A percentile compares a stretch with the other conserved stretches of the same genome.
These are phyloP conservation scores for Amblyjoppa proteus DNA, from an alignment of 2,888 invertebrate genomes.

Conservation along the genomic window DNA sequence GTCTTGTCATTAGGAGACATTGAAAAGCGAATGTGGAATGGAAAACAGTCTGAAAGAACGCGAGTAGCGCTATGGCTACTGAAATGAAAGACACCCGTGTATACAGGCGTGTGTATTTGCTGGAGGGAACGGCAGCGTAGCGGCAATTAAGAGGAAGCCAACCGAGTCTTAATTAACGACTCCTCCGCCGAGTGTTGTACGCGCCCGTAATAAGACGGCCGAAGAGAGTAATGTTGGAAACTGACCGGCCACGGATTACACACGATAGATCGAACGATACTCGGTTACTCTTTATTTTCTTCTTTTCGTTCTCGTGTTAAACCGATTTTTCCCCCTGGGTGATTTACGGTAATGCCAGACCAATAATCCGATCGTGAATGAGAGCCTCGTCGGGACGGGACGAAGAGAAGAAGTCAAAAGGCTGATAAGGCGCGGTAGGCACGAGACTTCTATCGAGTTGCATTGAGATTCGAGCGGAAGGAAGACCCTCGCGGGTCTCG, in stretches of 20 bases:
- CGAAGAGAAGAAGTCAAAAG: slow-evolving; percentile 1
- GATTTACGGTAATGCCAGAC: slow-evolving; percentile 31
- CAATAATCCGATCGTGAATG: slow-evolving; percentile 41
- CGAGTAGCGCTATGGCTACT: neutral
- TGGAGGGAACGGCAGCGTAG: slow-evolving; percentile 6
- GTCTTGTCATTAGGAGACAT: slow-evolving; percentile 57
- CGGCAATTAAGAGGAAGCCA: slow-evolving; percentile 62
- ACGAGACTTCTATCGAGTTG: slow-evolving; percentile 20
- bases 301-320: slow-evolving; percentile 9
- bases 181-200: slow-evolving; percentile 3
- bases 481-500: slow-evolving; percentile 37
- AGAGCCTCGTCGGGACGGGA: no score
- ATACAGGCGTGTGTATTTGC: slow-evolving; percentile 8
- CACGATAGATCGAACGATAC: slow-evolving; percentile 29
- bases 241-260: slow-evolving; percentile 15
- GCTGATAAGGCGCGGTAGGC: slow-evolving; percentile 15
- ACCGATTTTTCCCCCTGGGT: neutral
- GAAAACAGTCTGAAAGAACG: slow-evolving; percentile 44
- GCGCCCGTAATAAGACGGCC: slow-evolving; percentile 34
- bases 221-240: slow-evolving; percentile 5
- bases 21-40: slow-evolving; percentile 39
- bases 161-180: slow-evolving; percentile 62
- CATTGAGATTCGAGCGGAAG: slow-evolving; percentile 16
- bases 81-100: slow-evolving; percentile 40
- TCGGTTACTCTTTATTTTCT: neutral